These are phyloP conservation scores for Trisateles emortualis DNA, from an alignment of 2,888 invertebrate species.

Conservation along the genomic window DNA sequence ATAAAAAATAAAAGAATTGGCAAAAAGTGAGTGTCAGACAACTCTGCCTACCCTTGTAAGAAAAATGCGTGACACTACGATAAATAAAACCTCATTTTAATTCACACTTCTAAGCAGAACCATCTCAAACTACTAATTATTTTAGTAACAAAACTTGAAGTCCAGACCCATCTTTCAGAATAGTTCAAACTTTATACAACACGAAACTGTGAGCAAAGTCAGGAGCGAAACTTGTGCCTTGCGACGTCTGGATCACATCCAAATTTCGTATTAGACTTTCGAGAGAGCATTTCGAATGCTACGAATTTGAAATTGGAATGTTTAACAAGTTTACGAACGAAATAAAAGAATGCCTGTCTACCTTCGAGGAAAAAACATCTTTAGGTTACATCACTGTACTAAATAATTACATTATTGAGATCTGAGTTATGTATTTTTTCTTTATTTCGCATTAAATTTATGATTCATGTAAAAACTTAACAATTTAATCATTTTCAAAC, in stretches of 20 bases:
- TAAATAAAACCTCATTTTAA: too few species aligned
- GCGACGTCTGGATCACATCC: constrained; percentile 44
- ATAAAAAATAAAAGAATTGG: too few species aligned
- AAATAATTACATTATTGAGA: neutral
- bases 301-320: constrained; percentile 50
- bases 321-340: constrained; percentile 44
- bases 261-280: constrained; percentile 46
- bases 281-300: constrained; percentile 35
- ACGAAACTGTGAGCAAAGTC: constrained; percentile 11
- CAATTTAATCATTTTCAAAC: too few species aligned
- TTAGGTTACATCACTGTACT: constrained; percentile 10
- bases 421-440: neutral
- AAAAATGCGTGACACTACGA: too few species aligned
- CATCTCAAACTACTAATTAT: too few species aligned
- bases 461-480: too few species aligned
- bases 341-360: constrained; percentile 33
- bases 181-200: constrained; percentile 1
- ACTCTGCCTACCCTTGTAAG: too few species aligned
- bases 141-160: too few species aligned
- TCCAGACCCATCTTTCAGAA: neutral
- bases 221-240: constrained; percentile 24
- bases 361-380: constrained; percentile 12
- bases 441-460: too few species aligned
- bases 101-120: too few species aligned
- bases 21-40: too few species aligned